A percentile compares a stretch with the other conserved stretches of the same genome.
Evolutionary conservation across 2,113 vertebrate species (phyloP).

Genomic region (Chaetura pelagica): DNA sequence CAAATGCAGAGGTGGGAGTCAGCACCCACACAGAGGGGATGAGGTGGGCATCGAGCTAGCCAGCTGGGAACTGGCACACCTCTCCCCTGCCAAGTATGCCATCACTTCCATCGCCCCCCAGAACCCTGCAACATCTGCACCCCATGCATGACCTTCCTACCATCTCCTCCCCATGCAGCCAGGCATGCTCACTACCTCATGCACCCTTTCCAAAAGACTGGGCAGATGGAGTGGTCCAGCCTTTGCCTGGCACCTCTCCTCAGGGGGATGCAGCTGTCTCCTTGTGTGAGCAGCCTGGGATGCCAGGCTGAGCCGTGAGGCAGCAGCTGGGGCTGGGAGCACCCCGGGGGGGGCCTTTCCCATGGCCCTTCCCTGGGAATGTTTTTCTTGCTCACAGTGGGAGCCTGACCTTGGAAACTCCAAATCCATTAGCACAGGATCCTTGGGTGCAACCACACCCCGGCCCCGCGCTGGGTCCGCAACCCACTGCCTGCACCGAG

Average conservation of each 20-base stretch:
- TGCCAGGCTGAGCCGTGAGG: conserved; percentile 36
- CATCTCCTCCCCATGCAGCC: background rate
- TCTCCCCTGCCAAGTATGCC: background rate
- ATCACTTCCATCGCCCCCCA: rapidly evolving
- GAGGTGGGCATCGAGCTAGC: rapidly evolving
- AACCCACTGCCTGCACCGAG: background rate
- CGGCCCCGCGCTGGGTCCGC: rapidly evolving
- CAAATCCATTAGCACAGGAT: background rate
- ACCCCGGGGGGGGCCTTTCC: background rate
- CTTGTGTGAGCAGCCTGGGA: background rate
- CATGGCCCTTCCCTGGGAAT: conserved; percentile 55
- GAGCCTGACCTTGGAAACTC: conserved; percentile 50
- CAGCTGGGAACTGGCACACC: background rate
- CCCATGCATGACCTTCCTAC: background rate
- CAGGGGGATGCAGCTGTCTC: background rate
- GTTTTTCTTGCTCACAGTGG: conserved; percentile 34
- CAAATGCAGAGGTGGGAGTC: conserved; percentile 29
- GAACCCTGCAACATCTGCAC: background rate
- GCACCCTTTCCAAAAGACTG: background rate
- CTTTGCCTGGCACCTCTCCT: background rate
- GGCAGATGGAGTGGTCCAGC: background rate
- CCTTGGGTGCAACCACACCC: background rate
- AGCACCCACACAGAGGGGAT: background rate
- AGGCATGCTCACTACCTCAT: rapidly evolving
- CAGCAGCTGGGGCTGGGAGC: background rate